phyloP scores from a whole-genome alignment of 2,888 invertebrate species.

The Gortyna flavago region DNA sequence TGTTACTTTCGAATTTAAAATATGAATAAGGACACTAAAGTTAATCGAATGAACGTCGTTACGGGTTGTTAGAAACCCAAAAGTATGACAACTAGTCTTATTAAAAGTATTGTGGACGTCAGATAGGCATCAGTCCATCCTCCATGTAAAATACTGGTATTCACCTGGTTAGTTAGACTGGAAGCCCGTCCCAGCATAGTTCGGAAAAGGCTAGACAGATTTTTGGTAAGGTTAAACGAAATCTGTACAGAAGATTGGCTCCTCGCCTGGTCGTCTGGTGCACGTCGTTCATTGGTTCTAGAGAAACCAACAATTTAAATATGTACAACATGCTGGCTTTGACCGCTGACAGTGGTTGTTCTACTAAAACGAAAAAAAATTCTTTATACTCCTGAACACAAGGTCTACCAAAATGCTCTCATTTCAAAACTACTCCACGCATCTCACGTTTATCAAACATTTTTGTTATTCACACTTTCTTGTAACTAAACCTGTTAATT shows the following conservation, averaged over 20 bases:
- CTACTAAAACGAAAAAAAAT: too few species aligned
- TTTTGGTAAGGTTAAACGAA: background rate
- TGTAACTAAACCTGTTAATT: conserved; percentile 27
- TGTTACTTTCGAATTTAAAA: too few species aligned
- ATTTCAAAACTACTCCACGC: background rate
- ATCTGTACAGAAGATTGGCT: background rate
- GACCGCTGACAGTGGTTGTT: background rate
- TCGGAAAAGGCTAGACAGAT: background rate
- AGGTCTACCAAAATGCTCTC: too few species aligned
- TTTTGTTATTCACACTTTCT: background rate
- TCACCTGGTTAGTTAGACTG: background rate
- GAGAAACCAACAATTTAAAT: background rate
- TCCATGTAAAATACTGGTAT: background rate
- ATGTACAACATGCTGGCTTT: background rate
- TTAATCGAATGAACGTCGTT: background rate
- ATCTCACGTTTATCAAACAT: background rate
- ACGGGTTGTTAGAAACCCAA: background rate
- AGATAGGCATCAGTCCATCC: background rate
- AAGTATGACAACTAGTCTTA: background rate
- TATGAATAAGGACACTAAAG: too few species aligned
- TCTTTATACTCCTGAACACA: too few species aligned
- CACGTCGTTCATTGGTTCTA: too few species aligned
- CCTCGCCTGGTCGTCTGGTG: too few species aligned
- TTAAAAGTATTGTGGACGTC: background rate
- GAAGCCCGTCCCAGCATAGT: background rate